Conservation (phyloP, 2,113 vertebrate species). For the Lampris megalopsis region DNA sequence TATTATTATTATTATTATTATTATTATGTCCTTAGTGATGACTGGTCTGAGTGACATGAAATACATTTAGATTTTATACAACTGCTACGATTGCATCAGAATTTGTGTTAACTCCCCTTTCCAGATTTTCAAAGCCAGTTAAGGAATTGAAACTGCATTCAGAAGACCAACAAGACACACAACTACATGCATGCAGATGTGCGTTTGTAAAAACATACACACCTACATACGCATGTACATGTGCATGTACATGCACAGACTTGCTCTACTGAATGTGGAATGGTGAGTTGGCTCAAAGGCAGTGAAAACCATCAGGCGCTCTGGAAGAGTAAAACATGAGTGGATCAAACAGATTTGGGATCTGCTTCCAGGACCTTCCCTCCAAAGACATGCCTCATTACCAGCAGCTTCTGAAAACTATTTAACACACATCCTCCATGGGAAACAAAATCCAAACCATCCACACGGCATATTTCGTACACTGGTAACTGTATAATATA, state of each 20-base stretch:
- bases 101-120: neutral
- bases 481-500: no score
- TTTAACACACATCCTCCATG: neutral
- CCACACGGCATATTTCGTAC: neutral
- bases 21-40: neutral
- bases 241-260: neutral
- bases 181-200: neutral
- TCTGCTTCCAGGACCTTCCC: neutral
- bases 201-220: neutral
- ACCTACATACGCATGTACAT: neutral
- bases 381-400: neutral
- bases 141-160: neutral
- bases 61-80: neutral
- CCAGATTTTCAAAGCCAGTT: neutral
- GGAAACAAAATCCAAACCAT: neutral
- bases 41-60: neutral
- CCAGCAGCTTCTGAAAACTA: neutral
- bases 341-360: neutral
- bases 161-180: neutral
- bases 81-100: no score
- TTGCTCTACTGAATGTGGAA: neutral
- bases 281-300: neutral
- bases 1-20: no score
- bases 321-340: neutral
- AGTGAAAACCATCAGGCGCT: neutral